Evolutionary conservation across 2,888 invertebrate genomes (phyloP).

Genomic region (Malachius bipustulatus): DNA sequence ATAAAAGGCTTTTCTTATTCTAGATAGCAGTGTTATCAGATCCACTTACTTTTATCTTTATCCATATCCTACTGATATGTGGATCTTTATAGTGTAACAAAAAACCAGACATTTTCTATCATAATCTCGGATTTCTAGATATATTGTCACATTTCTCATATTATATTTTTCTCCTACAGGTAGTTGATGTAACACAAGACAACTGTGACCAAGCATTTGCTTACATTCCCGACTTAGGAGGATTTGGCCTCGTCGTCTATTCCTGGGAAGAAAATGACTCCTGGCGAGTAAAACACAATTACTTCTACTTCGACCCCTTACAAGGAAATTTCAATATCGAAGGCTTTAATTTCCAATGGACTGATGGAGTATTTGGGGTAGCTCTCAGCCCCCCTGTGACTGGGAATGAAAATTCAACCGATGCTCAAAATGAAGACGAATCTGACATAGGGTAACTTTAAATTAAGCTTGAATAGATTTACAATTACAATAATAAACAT

Average conservation of each 20-base stretch:
- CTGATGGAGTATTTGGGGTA: slow-evolving; percentile 68
- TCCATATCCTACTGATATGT: too few species aligned
- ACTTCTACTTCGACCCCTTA: slow-evolving; percentile 73
- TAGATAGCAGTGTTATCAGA: too few species aligned
- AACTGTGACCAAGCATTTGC: slow-evolving; percentile 64
- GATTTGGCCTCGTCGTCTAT: slow-evolving; percentile 66
- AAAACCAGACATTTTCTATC: too few species aligned
- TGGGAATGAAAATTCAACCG: too few species aligned
- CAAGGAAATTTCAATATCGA: slow-evolving; percentile 64
- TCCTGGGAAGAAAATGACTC: slow-evolving; percentile 60
- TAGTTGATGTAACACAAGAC: slow-evolving; percentile 57
- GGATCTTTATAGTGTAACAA: too few species aligned
- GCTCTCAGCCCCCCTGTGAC: slow-evolving; percentile 52
- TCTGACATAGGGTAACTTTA: slow-evolving; percentile 43
- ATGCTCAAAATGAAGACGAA: slow-evolving; percentile 35
- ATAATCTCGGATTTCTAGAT: too few species aligned
- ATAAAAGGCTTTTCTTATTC: too few species aligned
- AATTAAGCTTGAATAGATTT: too few species aligned
- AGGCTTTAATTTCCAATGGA: slow-evolving; percentile 76
- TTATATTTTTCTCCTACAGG: slow-evolving; percentile 35
- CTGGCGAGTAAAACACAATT: slow-evolving; percentile 70
- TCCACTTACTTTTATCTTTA: too few species aligned
- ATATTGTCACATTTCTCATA: too few species aligned
- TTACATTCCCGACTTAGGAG: slow-evolving; percentile 66
- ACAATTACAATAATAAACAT: too few species aligned